Evolutionary conservation across 1,140 invertebrate species (phyloP).

Genomic region (Eriocheir sinensis): DNA sequence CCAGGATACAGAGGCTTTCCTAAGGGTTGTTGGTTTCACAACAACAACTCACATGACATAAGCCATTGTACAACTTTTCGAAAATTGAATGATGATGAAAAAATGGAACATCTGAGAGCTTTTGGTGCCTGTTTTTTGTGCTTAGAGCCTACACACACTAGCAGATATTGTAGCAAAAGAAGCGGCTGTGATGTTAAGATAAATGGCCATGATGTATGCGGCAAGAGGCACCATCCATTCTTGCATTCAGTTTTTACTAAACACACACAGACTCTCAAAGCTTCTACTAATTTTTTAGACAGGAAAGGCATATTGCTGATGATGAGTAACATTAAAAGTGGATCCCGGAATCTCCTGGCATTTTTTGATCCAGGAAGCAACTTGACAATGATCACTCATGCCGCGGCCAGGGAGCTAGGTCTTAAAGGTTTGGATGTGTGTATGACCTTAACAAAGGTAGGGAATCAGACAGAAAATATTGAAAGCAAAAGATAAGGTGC

Average conservation of each 20-base stretch:
- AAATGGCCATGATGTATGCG: not conserved
- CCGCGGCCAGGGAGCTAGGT: not conserved
- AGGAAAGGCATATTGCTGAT: slow-evolving; percentile 34
- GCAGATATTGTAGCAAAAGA: slow-evolving; percentile 14
- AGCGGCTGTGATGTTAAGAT: slow-evolving; percentile 2
- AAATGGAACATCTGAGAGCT: not conserved
- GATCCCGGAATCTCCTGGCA: not conserved
- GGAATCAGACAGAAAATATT: too few species aligned
- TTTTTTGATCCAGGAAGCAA: slow-evolving; percentile 23
- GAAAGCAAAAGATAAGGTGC: not conserved
- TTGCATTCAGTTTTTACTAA: not conserved
- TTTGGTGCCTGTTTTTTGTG: slow-evolving; percentile 19
- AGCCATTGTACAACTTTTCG: not conserved
- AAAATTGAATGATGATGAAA: slow-evolving; percentile 24
- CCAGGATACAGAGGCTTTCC: not conserved
- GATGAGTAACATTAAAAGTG: slow-evolving; percentile 24
- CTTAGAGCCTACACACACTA: not conserved
- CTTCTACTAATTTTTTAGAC: not conserved
- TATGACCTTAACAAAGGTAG: not conserved
- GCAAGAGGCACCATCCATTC: not conserved
- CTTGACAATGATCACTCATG: slow-evolving; percentile 17
- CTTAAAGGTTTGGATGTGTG: not conserved
- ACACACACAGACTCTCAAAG: not conserved
- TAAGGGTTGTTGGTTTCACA: not conserved
- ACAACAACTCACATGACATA: slow-evolving; percentile 26